Base-by-base conservation (phyloP, 2,113 vertebrate species). In the Sceloporus tristichus region DNA sequence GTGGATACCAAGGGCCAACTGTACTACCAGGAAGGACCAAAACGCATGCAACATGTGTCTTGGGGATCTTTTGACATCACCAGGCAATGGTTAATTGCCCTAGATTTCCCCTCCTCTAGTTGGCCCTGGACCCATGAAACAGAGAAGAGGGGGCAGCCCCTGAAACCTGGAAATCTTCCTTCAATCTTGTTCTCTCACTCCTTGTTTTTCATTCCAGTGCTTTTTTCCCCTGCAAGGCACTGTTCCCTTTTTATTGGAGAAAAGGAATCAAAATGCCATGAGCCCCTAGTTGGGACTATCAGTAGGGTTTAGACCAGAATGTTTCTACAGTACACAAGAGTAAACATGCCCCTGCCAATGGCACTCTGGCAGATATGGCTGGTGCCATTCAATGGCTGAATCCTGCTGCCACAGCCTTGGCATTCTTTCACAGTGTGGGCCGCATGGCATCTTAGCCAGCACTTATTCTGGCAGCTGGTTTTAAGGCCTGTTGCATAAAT, bases 401-500 rank as follows among this genome's bases (percentile, higher is more conserved):
- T 9, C 7, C 14, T n/a, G 25, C 23, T 2, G 3, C 1, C 25
- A 54, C 5, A 6, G 48, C 27, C 1, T 14, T 23, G 2, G 3
- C 21, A 21, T 54, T 66, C 80, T 82, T 38, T 40, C 21, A 40
- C 38, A 16, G 34, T 5, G 11, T 27, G 38, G 80, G 19, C 5
- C 9, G 4, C 27, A 81, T 65, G 4, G 34, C 56, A 38, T 38
- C 18, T 59, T 62, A 21, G 1, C 34, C 21, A 11, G 53, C 6
- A n/a, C 27, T 56, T n/a, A 59, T 10, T 34, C 78, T 34, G 11
- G 11, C 14, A 14, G 29, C 2, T n/a, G 18, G 25, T 19, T 59
- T 71, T 54, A 34, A 59, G 56, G 56, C 19, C 9, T 0, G 0
- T 16, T 3, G 86, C 56, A 84, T 9, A 78, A 91, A 76, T 1